These are phyloP conservation scores for Panopea generosa DNA, from an alignment of 2,888 invertebrate species.

Conservation along the genomic window DNA sequence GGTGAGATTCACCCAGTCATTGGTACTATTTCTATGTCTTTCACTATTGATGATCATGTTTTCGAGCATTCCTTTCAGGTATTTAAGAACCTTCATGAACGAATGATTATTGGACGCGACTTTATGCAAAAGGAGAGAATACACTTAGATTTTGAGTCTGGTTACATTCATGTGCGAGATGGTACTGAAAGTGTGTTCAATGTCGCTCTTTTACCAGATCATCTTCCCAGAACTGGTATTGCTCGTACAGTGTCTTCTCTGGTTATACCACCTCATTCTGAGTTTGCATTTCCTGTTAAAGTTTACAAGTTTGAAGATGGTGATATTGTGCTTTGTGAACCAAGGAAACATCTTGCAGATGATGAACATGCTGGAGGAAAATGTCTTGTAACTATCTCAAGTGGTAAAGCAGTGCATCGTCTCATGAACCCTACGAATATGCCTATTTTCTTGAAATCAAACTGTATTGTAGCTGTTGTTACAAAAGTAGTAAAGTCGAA, in stretches of 20 bases:
- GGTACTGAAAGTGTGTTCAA: background rate
- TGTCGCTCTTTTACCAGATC: too few species aligned
- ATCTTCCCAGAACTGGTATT: too few species aligned
- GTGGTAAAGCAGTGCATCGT: slow-evolving; percentile 7
- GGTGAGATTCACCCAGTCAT: background rate
- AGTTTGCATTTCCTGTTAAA: background rate
- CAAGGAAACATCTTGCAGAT: background rate
- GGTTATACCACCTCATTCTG: slow-evolving; percentile 10
- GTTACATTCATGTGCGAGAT: too few species aligned
- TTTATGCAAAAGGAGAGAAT: background rate
- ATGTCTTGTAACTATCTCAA: background rate
- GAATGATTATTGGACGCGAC: background rate
- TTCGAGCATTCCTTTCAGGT: background rate
- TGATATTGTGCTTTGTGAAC: slow-evolving; percentile 3
- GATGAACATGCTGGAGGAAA: slow-evolving; percentile 5
- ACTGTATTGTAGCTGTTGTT: slow-evolving; percentile 9
- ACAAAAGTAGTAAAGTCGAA: background rate
- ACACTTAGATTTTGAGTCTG: background rate
- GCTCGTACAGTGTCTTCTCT: too few species aligned
- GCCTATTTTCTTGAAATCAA: slow-evolving; percentile 15
- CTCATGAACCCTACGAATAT: slow-evolving; percentile 22
- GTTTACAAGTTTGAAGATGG: background rate
- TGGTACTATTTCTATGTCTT: background rate
- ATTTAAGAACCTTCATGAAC: background rate
- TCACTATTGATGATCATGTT: background rate